Base-by-base conservation (phyloP, 2,113 vertebrate genomes). In the Stigmatopora nigra region DNA sequence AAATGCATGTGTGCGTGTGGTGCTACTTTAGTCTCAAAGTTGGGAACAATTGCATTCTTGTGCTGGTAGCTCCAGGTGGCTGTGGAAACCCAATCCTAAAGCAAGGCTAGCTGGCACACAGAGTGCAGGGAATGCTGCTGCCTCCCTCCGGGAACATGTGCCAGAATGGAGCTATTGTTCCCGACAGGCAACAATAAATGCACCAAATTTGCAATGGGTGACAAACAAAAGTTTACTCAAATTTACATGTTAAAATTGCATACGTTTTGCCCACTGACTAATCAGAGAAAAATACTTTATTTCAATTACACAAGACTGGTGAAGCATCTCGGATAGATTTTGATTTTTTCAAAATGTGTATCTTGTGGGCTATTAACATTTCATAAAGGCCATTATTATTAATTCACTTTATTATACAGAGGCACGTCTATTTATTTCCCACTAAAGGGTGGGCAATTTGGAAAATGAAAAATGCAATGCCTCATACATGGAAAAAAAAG, bases 1-100 rank as follows among this genome's bases (percentile, higher is more conserved):
- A 52, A 77, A 68, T 71, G 59, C 11, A 17, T 44, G 57, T 19
- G 53, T 31, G 53, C 11, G 25, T 56, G 65, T 76, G 78, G 83
- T 89, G 80, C 59, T 61, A 82, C 69, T 68, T 66, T 80, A 81
- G 75, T 82, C 75, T 85, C 76, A 77, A 82, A 71, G 61, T 61
- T 56, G 73, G 80, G 81, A 89, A 90, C 88, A 90, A 90, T 90
- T 82, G 80, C 89, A 90, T 89, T 89, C 88, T 86, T 89, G 86
- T 91, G 85, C 85, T 88, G 77, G 48, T 75, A 84, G 86, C 80
- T 89, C 87, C 90, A 90, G 90, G 89, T 91, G 89, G 88, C 86
- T 87, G 88, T 80, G 85, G 86, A 88, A 91, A 91, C 87, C 79
- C 84, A 83, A 89, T 89, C 88, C 87, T 73, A 80, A 83, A 87